Base-by-base conservation (phyloP, 1,140 invertebrate species). In the Reticulitermes speratus region DNA sequence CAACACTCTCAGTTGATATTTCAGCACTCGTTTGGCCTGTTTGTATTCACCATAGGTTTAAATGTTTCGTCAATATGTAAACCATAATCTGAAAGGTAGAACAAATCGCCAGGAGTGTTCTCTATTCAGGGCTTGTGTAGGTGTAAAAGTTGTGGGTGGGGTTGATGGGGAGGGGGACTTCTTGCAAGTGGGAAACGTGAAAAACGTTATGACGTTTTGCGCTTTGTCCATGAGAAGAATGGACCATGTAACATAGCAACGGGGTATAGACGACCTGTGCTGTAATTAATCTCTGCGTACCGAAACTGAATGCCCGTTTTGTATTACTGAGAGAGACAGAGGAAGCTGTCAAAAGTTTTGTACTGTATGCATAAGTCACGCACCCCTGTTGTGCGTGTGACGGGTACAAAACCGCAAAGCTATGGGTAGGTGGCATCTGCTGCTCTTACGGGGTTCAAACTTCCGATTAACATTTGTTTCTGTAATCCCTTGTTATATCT, bases 291-390 rank as follows among this genome's bases (percentile, higher is more conserved):
- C 65, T 75, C 65, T n/a, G 2, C n/a, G 65, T 75, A 75, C 65
- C n/a, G 65, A 30, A 6, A 30, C n/a, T 75, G 25, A 75, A 14
- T 55, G n/a, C 65, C 7, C 8, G n/a, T 75, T 75, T 75, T 75
- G 65, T 75, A 75, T 75, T 75, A 0, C 25, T n/a, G 25, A 75
- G 65, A 75, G 65, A 30, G 65, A 30, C n/a, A 75, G 25, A 16
- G 25, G n/a, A 75, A 30, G 65, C 25, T 75, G 65, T 75, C 65
- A 75, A 75, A 75, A 75, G 25, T 75, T 75, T 75, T 75, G n/a
- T 30, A 30, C n/a, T 30, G 11, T 75, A 30, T 8, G 9, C 65
- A 30, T 30, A 75, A 75, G 65, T 75, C 65, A 75, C 0, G n/a
- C 9, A 5, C 7, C 16, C 65, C 12, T 75, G 65, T 75, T 16